phyloP scores from a whole-genome alignment of 2,888 invertebrate species.

The Orchesellides sinensis region DNA sequence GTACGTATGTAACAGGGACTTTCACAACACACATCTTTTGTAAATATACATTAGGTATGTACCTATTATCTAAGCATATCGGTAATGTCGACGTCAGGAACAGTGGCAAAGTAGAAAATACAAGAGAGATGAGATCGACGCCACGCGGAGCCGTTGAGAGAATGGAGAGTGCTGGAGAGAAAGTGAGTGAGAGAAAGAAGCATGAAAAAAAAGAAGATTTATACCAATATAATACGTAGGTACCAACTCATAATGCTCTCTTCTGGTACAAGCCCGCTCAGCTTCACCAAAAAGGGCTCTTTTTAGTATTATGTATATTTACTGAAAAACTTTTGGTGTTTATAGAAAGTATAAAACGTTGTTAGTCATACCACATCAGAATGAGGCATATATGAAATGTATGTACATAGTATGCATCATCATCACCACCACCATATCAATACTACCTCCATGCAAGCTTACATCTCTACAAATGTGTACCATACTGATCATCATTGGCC shows the following conservation, averaged over 20 bases:
- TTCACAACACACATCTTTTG: too few relatives aligned
- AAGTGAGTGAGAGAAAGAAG: constrained; percentile 20
- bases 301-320: background rate
- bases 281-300: background rate
- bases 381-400: background rate
- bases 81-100: constrained; percentile 25
- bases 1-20: constrained; percentile 8
- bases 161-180: constrained; percentile 33
- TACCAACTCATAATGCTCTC: background rate
- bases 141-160: constrained; percentile 58
- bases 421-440: background rate
- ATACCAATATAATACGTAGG: background rate
- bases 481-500: too few relatives aligned
- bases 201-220: background rate
- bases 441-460: too few relatives aligned
- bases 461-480: background rate
- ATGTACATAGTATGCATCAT: background rate
- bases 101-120: constrained; percentile 13
- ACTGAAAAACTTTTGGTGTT: background rate
- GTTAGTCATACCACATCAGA: background rate
- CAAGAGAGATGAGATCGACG: constrained; percentile 59
- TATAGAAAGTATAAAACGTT: background rate
- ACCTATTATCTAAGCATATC: background rate
- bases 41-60: background rate
- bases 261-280: background rate